phyloP scores from a whole-genome alignment of 2,113 vertebrate species.

The Pomatostomus ruficeps region DNA sequence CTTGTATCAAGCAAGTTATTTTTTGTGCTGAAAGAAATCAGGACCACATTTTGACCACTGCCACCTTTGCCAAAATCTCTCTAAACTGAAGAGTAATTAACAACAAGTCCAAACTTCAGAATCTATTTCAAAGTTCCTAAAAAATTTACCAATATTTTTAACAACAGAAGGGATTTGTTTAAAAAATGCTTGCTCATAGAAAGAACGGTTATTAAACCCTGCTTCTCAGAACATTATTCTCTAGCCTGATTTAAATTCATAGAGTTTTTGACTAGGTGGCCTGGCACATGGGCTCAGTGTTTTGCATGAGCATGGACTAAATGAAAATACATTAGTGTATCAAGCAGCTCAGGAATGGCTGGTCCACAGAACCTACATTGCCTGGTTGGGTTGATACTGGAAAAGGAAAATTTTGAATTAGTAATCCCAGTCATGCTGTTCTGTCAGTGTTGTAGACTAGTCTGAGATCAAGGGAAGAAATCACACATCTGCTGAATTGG shows the following conservation, averaged over 20 bases:
- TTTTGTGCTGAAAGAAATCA: neutral
- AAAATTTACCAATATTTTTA: neutral
- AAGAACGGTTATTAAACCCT: neutral
- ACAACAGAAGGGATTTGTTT: neutral
- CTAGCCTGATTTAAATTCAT: conserved; percentile 9
- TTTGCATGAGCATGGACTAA: neutral
- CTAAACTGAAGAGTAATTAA: neutral
- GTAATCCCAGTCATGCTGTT: neutral
- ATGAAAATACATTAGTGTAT: neutral
- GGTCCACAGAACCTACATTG: neutral
- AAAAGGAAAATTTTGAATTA: conserved; percentile 23
- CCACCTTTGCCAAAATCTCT: neutral
- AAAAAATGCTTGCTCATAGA: neutral
- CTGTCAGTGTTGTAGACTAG: neutral
- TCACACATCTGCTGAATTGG: neutral
- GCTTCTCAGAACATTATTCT: neutral
- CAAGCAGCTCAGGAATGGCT: neutral
- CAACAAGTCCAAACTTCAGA: neutral
- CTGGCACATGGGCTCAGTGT: neutral
- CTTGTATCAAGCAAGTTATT: neutral
- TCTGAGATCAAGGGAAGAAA: neutral
- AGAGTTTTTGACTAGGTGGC: neutral
- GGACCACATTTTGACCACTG: neutral
- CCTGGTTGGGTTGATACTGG: neutral
- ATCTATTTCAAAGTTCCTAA: neutral